Conservation (phyloP, 2,113 vertebrate genomes). For the Pica pica region DNA sequence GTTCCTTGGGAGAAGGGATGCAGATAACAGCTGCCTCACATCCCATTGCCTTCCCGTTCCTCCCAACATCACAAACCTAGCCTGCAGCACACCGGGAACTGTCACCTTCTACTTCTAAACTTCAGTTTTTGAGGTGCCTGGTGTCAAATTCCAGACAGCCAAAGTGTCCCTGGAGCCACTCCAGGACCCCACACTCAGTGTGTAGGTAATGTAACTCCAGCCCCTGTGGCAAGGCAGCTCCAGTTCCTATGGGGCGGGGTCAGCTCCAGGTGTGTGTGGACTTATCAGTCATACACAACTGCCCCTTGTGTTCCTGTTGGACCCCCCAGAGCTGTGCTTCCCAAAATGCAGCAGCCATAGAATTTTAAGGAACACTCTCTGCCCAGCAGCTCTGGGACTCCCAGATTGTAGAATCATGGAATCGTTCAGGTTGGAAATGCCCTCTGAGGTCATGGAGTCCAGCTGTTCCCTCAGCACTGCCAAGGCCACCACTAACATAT, state of each 20-base stretch:
- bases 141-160: neutral
- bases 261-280: fast-evolving
- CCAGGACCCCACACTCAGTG: fast-evolving
- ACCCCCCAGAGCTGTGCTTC: neutral
- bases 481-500: neutral
- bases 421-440: neutral
- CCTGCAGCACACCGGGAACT: fast-evolving
- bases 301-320: fast-evolving
- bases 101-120: neutral
- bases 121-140: neutral
- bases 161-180: neutral
- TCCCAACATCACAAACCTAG: fast-evolving
- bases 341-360: fast-evolving
- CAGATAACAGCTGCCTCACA: fast-evolving
- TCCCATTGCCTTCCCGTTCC: fast-evolving
- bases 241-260: fast-evolving
- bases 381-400: neutral
- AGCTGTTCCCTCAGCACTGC: neutral
- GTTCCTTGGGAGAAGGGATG: neutral
- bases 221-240: too few species aligned
- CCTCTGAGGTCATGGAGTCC: neutral
- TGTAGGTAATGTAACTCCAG: neutral
- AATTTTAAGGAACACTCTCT: neutral
- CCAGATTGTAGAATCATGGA: fast-evolving
- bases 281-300: fast-evolving